phyloP scores from a whole-genome alignment of 2,888 invertebrate species.

The Melanotus villosus region DNA sequence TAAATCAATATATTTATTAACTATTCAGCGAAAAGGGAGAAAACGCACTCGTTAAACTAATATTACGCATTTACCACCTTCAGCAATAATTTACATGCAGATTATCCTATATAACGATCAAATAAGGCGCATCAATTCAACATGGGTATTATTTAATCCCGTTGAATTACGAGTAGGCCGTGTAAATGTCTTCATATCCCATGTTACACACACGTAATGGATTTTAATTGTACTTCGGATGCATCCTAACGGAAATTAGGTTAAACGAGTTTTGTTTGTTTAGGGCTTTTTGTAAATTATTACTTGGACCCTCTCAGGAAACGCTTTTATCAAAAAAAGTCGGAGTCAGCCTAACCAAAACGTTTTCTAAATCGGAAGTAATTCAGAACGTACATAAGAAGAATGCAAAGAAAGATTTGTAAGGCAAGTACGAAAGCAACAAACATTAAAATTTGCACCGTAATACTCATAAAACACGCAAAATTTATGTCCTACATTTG shows the following conservation, averaged over 20 bases:
- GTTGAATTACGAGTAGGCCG: constrained; percentile 38
- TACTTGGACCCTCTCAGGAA: neutral
- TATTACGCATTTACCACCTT: constrained; percentile 29
- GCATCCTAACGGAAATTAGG: neutral
- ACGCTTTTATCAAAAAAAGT: too few relatives aligned
- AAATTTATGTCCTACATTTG: constrained; percentile 65
- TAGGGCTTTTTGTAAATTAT: neutral
- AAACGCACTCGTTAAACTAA: constrained; percentile 20
- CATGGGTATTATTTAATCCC: constrained; percentile 38
- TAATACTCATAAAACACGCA: constrained; percentile 55
- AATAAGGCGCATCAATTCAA: constrained; percentile 34
- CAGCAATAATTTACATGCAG: constrained; percentile 30
- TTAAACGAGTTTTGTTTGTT: constrained; percentile 5
- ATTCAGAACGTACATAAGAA: too few relatives aligned
- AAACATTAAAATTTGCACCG: constrained; percentile 56
- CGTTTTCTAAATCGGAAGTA: too few relatives aligned
- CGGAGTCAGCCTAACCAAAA: too few relatives aligned
- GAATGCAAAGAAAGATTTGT: neutral
- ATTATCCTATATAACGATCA: constrained; percentile 32
- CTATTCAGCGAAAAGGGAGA: neutral
- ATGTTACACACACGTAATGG: constrained; percentile 23
- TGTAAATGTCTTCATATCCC: constrained; percentile 30
- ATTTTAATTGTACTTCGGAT: constrained; percentile 28
- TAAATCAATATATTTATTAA: constrained; percentile 19
- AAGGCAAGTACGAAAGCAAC: constrained; percentile 17